These are phyloP conservation scores for Otolemur crassicaudatus DNA, from an alignment of 2,797 vertebrate genomes.

Conservation along the genomic window DNA sequence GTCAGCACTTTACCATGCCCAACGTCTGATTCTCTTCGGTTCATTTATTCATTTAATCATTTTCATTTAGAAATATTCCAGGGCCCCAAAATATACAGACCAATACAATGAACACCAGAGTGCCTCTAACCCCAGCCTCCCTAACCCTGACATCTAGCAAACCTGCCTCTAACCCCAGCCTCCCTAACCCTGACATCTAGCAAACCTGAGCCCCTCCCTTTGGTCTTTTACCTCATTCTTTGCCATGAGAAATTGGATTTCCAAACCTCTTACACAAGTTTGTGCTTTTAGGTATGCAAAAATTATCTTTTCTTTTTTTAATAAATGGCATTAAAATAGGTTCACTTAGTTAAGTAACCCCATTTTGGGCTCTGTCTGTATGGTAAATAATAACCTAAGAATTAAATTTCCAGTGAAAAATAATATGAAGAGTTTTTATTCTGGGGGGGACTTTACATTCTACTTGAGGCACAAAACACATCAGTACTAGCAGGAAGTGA, in stretches of 20 bases:
- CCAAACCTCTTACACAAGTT: not conserved
- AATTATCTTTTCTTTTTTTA: not conserved
- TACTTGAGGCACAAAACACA: not conserved
- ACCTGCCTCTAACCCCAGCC: too few species aligned
- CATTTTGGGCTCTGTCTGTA: not conserved
- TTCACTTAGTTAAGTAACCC: not conserved
- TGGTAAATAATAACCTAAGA: not conserved
- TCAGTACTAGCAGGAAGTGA: not conserved
- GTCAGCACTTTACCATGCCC: constrained; percentile 41
- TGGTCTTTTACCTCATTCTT: not conserved
- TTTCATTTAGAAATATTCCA: not conserved
- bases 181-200: too few species aligned
- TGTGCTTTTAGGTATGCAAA: not conserved
- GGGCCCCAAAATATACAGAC: not conserved
- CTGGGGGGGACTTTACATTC: not conserved
- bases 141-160: too few species aligned
- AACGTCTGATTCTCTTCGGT: not conserved
- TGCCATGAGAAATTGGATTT: not conserved
- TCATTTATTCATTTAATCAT: not conserved
- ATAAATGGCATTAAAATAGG: not conserved
- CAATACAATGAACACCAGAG: not conserved
- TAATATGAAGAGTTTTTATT: not conserved
- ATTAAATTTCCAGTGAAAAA: not conserved
- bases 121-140: too few species aligned
- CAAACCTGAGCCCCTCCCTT: not conserved